Conservation (phyloP, 2,888 invertebrate genomes). For the Eilema sororculum region DNA sequence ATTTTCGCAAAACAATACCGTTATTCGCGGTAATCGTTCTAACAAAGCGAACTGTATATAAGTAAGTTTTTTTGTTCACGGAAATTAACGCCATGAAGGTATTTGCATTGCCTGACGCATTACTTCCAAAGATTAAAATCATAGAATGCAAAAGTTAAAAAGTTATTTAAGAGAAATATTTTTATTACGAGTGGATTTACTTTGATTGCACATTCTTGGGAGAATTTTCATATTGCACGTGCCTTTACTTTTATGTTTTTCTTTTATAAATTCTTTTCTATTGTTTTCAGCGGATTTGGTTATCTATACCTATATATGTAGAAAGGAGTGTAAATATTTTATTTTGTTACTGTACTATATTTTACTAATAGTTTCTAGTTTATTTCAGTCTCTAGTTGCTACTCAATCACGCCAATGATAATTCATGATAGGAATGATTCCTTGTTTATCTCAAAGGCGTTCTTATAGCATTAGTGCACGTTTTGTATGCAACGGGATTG, state of each 20-base stretch:
- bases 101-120: slow-evolving; percentile 4
- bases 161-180: not conserved
- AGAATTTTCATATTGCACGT: not conserved
- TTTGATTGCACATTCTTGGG: not conserved
- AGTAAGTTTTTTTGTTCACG: not conserved
- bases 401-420: too few species aligned
- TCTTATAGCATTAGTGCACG: too few species aligned
- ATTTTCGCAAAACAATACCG: not conserved
- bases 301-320: too few species aligned
- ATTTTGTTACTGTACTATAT: too few species aligned
- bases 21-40: not conserved
- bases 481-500: too few species aligned
- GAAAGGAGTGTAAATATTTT: too few species aligned
- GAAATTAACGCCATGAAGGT: not conserved
- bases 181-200: not conserved
- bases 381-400: too few species aligned
- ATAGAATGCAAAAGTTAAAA: not conserved
- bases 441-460: too few species aligned
- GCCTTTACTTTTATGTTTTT: not conserved
- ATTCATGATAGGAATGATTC: too few species aligned
- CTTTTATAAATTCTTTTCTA: too few species aligned
- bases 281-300: too few species aligned
- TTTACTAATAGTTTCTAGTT: too few species aligned
- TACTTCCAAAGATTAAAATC: not conserved
- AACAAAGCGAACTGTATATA: not conserved